Percentiles rank a stretch among this genome's conserved stretches.
Conservation (phyloP, 1,140 invertebrate genomes). For the Monomorium pharaonis region DNA sequence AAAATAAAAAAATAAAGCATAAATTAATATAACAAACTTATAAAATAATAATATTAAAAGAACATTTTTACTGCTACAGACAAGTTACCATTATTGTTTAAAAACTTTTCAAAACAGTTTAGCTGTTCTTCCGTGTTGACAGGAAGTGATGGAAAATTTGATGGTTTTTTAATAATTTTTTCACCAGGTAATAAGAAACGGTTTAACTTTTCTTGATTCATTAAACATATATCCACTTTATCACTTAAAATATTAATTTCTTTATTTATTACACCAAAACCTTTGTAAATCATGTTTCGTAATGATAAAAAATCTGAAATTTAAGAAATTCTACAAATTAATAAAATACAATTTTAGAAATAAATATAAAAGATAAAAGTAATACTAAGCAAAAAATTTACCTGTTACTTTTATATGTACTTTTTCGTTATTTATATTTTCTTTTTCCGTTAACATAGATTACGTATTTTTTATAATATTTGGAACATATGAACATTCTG, state of each 20-base stretch:
- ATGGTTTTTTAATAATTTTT: background rate
- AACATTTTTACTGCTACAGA: background rate
- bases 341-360: too few species aligned
- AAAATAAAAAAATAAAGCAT: background rate
- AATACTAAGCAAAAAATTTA: too few species aligned
- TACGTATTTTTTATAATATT: too few species aligned
- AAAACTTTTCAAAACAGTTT: background rate
- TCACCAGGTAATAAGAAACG: background rate
- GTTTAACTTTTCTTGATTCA: background rate
- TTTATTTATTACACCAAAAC: background rate
- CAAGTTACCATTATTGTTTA: background rate
- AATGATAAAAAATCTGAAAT: background rate
- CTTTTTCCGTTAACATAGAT: too few species aligned
- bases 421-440: too few species aligned
- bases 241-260: background rate
- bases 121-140: background rate
- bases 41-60: background rate
- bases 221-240: background rate
- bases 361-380: too few species aligned
- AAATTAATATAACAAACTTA: background rate
- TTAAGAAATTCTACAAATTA: background rate
- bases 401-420: too few species aligned
- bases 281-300: accelerated
- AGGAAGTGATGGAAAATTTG: background rate
- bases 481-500: too few species aligned